phyloP scores from a whole-genome alignment of 2,797 vertebrate species.

The Acanthis flammea region DNA sequence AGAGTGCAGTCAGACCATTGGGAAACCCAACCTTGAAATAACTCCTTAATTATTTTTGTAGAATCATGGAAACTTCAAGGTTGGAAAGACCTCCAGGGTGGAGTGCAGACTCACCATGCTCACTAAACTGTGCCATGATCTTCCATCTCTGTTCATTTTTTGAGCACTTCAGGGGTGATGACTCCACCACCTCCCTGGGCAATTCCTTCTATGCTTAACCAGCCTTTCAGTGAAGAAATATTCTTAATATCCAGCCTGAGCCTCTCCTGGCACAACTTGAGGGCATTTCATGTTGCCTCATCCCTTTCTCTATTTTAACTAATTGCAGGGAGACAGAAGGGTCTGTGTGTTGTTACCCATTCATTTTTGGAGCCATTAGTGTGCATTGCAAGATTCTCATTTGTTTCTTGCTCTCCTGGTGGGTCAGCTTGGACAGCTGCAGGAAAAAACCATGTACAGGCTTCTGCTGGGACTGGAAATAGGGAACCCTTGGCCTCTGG shows the following conservation, averaged over 20 bases:
- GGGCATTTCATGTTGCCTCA: background rate
- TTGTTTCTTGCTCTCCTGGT: background rate
- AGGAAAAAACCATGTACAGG: background rate
- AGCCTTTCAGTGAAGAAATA: background rate
- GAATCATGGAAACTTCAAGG: too few relatives aligned
- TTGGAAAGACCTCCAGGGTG: background rate
- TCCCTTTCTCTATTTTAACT: background rate
- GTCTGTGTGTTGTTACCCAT: background rate
- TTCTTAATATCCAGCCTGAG: background rate
- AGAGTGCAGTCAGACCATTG: rapidly evolving
- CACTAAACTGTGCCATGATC: background rate
- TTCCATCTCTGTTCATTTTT: background rate
- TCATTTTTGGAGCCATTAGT: background rate
- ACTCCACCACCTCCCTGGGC: background rate
- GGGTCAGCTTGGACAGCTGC: background rate
- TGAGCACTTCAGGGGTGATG: background rate
- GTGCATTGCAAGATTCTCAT: background rate
- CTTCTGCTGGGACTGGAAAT: conserved; percentile 4
- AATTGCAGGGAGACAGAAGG: background rate
- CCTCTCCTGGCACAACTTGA: background rate
- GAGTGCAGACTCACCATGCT: background rate
- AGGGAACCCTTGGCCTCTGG: background rate
- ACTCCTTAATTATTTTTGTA: background rate
- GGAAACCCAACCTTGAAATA: background rate
- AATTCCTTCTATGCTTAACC: background rate